A percentile compares a stretch with the other conserved stretches of the same genome.
Conservation (phyloP, 2,797 vertebrate genomes). For the Cryptoprocta ferox region DNA sequence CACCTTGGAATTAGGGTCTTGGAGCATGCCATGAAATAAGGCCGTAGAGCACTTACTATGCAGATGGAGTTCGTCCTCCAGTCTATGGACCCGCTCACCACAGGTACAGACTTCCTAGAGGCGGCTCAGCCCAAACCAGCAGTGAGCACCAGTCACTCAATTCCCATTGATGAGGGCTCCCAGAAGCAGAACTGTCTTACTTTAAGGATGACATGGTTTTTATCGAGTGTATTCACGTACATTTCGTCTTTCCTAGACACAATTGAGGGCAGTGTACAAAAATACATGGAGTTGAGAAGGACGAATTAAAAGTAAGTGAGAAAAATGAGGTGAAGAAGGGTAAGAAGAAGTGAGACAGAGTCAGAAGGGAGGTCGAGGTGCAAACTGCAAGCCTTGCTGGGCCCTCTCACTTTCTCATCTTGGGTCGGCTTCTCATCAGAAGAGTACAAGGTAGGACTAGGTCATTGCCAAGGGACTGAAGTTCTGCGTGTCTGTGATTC, state of each 20-base stretch:
- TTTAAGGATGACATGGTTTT: background rate
- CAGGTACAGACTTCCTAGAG: background rate
- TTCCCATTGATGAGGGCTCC: background rate
- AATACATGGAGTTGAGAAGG: background rate
- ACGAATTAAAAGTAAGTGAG: background rate
- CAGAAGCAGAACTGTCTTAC: background rate
- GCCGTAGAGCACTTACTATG: background rate
- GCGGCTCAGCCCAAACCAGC: background rate
- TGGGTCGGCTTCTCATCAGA: background rate
- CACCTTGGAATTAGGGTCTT: slow-evolving; percentile 58
- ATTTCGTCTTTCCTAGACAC: background rate
- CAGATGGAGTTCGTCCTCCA: background rate
- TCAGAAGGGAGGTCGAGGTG: background rate
- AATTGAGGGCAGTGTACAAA: background rate
- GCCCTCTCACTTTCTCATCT: background rate
- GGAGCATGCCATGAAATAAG: background rate
- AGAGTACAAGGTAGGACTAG: background rate
- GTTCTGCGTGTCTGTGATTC: background rate
- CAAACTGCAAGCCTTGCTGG: background rate
- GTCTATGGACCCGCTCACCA: rapidly evolving
- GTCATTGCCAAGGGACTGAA: background rate
- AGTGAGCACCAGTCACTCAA: background rate
- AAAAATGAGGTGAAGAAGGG: background rate
- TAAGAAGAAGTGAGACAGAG: background rate
- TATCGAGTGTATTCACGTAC: background rate